phyloP scores from a whole-genome alignment of 37 sponge, comb jelly and placozoan species.

The Ianthella basta region DNA sequence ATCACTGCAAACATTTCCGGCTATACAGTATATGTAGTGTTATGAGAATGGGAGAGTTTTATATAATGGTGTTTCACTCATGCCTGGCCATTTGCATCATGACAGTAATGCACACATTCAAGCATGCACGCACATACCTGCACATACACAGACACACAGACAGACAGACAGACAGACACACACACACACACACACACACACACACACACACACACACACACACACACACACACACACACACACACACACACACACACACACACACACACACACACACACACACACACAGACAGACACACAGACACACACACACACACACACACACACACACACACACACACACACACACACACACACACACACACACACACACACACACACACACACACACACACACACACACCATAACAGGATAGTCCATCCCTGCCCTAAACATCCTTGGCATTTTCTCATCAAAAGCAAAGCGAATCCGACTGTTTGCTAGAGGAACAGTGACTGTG shows the following conservation, averaged over 20 bases:
- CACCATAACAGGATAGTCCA: conserved; percentile 43
- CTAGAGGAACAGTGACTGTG: conserved; percentile 35
- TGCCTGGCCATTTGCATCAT: too few relatives aligned
- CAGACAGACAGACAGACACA: conserved; percentile 18
- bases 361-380: not conserved
- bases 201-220: not conserved
- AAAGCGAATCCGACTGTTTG: conserved; percentile 19
- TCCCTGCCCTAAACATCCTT: conserved; percentile 39
- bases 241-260: conserved; percentile 16
- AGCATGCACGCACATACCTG: not conserved
- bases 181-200: conserved; percentile 8
- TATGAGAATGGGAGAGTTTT: too few relatives aligned
- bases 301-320: conserved; percentile 19
- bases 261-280: conserved; percentile 18
- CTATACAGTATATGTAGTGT: too few relatives aligned
- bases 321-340: too few relatives aligned
- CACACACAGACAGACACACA: conserved; percentile 1
- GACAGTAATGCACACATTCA: too few relatives aligned
- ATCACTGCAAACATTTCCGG: too few relatives aligned
- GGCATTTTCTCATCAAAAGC: conserved; percentile 39
- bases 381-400: not conserved
- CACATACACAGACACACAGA: conserved; percentile 13
- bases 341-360: conserved; percentile 1
- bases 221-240: conserved; percentile 29
- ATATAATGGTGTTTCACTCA: too few relatives aligned